phyloP scores from a whole-genome alignment of 2,113 vertebrate species.

The Ia io region DNA sequence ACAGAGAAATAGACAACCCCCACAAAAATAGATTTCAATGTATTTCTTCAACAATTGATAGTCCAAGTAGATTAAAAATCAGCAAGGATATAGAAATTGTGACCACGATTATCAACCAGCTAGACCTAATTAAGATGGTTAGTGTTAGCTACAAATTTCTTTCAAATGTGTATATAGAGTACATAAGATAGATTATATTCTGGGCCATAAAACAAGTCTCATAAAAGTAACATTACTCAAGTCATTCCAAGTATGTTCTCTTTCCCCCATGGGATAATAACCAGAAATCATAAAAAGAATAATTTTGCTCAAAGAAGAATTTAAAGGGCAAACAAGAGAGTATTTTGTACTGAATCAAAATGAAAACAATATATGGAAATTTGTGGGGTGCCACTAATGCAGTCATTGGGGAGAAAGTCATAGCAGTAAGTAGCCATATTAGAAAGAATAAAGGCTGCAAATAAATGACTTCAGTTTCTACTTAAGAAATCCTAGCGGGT shows the following conservation, averaged over 20 bases:
- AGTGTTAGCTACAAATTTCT: neutral
- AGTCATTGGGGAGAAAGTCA: neutral
- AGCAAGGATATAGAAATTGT: neutral
- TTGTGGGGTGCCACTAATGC: neutral
- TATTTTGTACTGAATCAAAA: neutral
- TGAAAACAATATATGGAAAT: neutral
- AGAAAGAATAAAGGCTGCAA: neutral
- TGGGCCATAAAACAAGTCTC: neutral
- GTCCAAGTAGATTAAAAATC: neutral
- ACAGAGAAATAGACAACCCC: neutral
- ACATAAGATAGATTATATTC: neutral
- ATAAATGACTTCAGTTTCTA: neutral
- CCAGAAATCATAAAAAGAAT: neutral
- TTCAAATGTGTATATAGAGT: neutral
- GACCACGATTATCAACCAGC: neutral
- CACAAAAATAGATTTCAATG: neutral
- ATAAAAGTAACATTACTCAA: neutral
- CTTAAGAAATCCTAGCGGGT: neutral
- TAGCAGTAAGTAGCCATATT: neutral
- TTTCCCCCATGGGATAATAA: neutral
- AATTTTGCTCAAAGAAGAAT: neutral
- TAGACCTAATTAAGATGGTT: neutral
- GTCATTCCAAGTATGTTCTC: neutral
- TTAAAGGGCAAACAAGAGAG: neutral
- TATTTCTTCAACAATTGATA: neutral